Evolutionary conservation across 2,113 vertebrate genomes (phyloP).

Genomic region (Lates calcarifer): DNA sequence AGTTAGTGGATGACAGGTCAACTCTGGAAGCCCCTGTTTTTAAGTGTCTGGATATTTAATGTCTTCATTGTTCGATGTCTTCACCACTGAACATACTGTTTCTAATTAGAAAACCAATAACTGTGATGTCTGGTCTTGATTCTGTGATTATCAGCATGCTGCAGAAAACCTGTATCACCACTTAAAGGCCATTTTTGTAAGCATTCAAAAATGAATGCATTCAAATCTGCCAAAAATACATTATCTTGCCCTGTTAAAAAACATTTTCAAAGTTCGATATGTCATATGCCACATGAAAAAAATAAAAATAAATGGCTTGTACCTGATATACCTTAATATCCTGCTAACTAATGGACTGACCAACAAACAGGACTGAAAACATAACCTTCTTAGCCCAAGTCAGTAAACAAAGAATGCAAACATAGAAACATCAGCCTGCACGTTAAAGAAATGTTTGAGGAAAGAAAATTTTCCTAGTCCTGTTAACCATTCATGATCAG

Average conservation of each 20-base stretch:
- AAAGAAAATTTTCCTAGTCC: not conserved
- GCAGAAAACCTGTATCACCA: constrained; percentile 23
- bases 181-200: not conserved
- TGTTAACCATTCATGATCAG: not conserved
- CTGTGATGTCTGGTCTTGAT: constrained; percentile 43
- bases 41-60: constrained; percentile 46
- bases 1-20: constrained; percentile 38
- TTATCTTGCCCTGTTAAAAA: not conserved
- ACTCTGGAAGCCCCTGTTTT: constrained; percentile 27
- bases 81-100: constrained; percentile 52
- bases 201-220: too few relatives aligned
- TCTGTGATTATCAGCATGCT: constrained; percentile 36
- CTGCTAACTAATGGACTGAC: not conserved
- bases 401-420: not conserved
- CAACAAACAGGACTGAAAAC: not conserved
- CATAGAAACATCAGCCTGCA: not conserved
- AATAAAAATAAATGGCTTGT: not conserved
- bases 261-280: not conserved
- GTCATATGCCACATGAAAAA: not conserved
- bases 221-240: not conserved
- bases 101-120: constrained; percentile 65
- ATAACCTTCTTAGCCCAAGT: not conserved
- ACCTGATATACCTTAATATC: too few relatives aligned
- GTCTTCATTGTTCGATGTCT: constrained; percentile 50
- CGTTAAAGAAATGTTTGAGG: not conserved